Percentiles rank a stretch among this genome's conserved stretches.
Evolutionary conservation across 1,140 invertebrate genomes (phyloP).

Genomic region (Drosophila hydei): DNA sequence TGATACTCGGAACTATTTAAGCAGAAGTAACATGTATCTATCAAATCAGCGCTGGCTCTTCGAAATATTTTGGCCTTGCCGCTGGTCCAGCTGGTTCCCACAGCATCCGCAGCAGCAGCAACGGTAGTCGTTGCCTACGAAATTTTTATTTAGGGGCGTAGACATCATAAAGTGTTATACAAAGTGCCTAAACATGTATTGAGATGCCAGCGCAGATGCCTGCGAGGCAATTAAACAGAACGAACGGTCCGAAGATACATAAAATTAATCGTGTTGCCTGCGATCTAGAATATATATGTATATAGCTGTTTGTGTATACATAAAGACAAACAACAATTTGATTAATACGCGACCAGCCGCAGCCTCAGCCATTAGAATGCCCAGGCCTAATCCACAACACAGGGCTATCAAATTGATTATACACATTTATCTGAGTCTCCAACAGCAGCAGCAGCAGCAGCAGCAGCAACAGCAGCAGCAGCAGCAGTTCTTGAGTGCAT

Average conservation of each 20-base stretch:
- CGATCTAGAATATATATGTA: slow-evolving; percentile 37
- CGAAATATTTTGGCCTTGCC: slow-evolving; percentile 26
- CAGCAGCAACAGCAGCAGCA: slow-evolving; percentile 1
- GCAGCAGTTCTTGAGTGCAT: slow-evolving; percentile 53
- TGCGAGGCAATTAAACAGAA: slow-evolving; percentile 71
- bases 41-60: slow-evolving; percentile 15
- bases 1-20: slow-evolving; percentile 34
- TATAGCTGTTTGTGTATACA: background rate
- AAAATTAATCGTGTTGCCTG: slow-evolving; percentile 68
- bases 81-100: slow-evolving; percentile 49
- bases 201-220: slow-evolving; percentile 71
- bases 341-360: slow-evolving; percentile 63
- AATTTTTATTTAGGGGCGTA: slow-evolving; percentile 54
- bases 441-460: background rate
- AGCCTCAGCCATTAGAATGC: slow-evolving; percentile 46
- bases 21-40: slow-evolving; percentile 11
- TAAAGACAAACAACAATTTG: slow-evolving; percentile 68
- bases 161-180: slow-evolving; percentile 77
- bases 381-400: slow-evolving; percentile 30
- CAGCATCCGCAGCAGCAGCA: slow-evolving; percentile 27
- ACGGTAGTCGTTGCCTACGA: slow-evolving; percentile 58
- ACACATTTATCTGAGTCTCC: slow-evolving; percentile 70
- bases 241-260: slow-evolving; percentile 55
- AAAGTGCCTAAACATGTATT: slow-evolving; percentile 81
- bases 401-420: slow-evolving; percentile 79